These are phyloP conservation scores for Pherbina coryleti DNA, from an alignment of 2,888 invertebrate genomes.

Conservation along the genomic window DNA sequence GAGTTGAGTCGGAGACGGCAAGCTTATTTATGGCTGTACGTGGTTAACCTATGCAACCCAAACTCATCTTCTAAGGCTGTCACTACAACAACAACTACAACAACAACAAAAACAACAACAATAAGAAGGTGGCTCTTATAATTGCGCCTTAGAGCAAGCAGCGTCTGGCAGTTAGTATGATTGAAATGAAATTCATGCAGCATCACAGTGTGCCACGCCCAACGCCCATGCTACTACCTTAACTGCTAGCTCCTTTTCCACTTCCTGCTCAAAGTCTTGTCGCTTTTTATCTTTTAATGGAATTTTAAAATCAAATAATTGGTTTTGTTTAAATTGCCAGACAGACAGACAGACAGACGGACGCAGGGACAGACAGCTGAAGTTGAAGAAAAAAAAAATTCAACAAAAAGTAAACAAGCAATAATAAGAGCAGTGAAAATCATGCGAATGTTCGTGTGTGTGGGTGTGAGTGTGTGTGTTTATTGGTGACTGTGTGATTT, in stretches of 20 bases:
- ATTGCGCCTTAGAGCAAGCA: conserved; percentile 23
- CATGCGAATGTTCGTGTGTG: not conserved
- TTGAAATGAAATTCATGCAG: conserved; percentile 30
- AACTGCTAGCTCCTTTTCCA: not conserved
- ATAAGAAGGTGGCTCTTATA: conserved; percentile 41
- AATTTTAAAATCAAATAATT: conserved; percentile 63
- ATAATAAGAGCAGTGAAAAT: not conserved
- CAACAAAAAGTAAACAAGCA: not conserved
- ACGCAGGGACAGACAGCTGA: not conserved
- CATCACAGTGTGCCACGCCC: not conserved
- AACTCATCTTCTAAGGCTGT: conserved; percentile 39
- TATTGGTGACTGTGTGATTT: not conserved
- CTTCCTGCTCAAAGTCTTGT: conserved; percentile 33
- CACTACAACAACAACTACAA: conserved; percentile 37
- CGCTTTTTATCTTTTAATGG: conserved; percentile 61
- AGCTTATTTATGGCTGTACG: conserved; percentile 52
- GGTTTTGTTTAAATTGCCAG: conserved; percentile 47
- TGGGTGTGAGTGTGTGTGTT: not conserved
- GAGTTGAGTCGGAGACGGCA: not conserved
- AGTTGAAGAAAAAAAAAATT: not conserved
- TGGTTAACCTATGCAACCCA: conserved; percentile 50
- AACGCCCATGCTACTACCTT: not conserved
- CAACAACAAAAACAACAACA: not conserved
- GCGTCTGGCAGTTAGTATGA: conserved; percentile 1
- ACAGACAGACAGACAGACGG: conserved; percentile 1